Conservation (phyloP, 2,113 vertebrate species). For the Thamnophis sirtalis region DNA sequence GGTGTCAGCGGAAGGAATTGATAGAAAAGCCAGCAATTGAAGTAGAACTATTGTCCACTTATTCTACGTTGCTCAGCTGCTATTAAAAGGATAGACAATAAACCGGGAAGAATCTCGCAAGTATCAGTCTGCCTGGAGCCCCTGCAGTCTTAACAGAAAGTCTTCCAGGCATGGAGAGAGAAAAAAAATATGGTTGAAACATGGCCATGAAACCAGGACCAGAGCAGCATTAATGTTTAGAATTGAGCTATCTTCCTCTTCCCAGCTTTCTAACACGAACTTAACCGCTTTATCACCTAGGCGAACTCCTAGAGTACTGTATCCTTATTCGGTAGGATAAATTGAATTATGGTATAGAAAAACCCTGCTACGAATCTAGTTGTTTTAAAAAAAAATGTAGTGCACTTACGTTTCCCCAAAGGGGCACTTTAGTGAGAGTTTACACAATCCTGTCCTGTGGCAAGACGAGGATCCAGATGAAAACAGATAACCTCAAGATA, state of each 20-base stretch:
- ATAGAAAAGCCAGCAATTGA: not conserved
- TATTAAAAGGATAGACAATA: slow-evolving; percentile 23
- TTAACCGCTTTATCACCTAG: slow-evolving; percentile 33
- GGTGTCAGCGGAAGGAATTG: not conserved
- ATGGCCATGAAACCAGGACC: slow-evolving; percentile 21
- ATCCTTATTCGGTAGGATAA: not conserved
- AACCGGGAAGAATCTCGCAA: slow-evolving; percentile 12
- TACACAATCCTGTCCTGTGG: not conserved
- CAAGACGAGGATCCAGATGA: not conserved
- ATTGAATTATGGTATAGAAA: not conserved
- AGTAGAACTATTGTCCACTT: not conserved
- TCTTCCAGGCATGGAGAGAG: slow-evolving; percentile 11
- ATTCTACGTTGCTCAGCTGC: not conserved
- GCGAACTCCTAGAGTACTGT: slow-evolving; percentile 15
- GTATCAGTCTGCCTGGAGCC: slow-evolving; percentile 16
- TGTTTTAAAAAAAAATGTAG: not conserved
- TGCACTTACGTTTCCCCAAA: not conserved
- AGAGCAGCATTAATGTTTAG: not conserved
- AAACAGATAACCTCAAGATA: not conserved
- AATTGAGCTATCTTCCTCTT: slow-evolving; percentile 2
- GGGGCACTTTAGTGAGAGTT: not conserved
- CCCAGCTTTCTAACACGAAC: slow-evolving; percentile 8
- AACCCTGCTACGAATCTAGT: not conserved
- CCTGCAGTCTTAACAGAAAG: slow-evolving; percentile 21
- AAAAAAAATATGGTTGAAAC: not conserved